A percentile compares a stretch with the other conserved stretches of the same genome.
phyloP scores from a whole-genome alignment of 2,888 invertebrate genomes.

The Cecidostiba fungosa region DNA sequence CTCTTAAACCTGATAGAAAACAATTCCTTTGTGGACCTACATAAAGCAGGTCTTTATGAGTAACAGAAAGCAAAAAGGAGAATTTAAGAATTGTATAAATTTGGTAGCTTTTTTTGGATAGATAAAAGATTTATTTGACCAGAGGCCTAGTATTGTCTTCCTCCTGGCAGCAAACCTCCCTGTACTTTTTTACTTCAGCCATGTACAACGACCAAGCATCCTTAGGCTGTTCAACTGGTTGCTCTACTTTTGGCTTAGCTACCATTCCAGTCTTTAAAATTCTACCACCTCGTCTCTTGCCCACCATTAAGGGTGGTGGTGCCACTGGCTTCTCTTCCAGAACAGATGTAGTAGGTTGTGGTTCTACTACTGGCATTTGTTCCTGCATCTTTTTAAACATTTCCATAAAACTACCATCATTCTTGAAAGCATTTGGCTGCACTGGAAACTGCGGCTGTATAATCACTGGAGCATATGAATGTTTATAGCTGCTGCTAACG shows the following conservation, averaged over 20 bases:
- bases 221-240: conserved; percentile 85
- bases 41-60: not conserved
- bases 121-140: conserved; percentile 86
- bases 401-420: conserved; percentile 95
- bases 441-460: conserved; percentile 73
- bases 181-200: conserved; percentile 96
- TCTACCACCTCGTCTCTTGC: conserved; percentile 92
- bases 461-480: conserved; percentile 17
- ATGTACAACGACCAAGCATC: conserved; percentile 97
- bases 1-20: conserved; percentile 19
- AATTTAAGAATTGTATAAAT: conserved; percentile 26
- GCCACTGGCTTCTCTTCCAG: conserved; percentile 80
- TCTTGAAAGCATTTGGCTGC: conserved; percentile 87
- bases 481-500: conserved; percentile 4
- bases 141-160: conserved; percentile 94
- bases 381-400: conserved; percentile 95
- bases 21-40: conserved; percentile 6
- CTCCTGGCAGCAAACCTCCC: conserved; percentile 95
- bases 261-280: conserved; percentile 95
- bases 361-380: conserved; percentile 76
- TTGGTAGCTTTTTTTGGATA: not conserved
- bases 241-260: conserved; percentile 89
- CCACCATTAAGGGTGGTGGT: conserved; percentile 84
- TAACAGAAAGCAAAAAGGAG: conserved; percentile 31
- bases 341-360: conserved; percentile 76